Evolutionary conservation across 2,797 vertebrate species (phyloP), one percentile per base, ranked within the genome.

Genomic region (Delichon dasypus): DNA sequence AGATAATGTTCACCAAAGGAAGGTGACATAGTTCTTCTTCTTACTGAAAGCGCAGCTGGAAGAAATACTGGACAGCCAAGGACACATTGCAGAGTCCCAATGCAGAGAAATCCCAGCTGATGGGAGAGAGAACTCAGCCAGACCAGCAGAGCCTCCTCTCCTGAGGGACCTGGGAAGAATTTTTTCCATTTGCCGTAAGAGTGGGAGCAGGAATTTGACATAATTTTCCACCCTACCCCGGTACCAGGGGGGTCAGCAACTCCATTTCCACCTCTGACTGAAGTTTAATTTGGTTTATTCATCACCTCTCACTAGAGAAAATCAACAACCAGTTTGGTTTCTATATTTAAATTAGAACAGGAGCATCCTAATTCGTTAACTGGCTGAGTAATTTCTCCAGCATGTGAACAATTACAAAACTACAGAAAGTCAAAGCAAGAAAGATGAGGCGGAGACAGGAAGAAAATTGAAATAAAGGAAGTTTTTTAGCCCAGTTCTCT

Each of bases 81-180:
- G 5, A 14, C 13, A 26, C 9, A 3, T 5, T 36, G 3, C 22
- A n/a, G 66, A 77, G 57, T 13, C 29, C 21, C 47, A 58, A 1
- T 5, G 15, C 23, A 27, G 48, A 88, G 40, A 40, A 5, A 61
- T 11, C 60, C 51, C 54, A 61, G 2, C 3, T 5, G 11, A 11
- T 5, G 79, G 40, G 21, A 42, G 17, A 38, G 8, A 71, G 10
- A 64, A 1, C 15, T 30, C 34, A 9, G n/a, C 29, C n/a, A 50
- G 76, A 53, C 11, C 47, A 47, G 42, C 4, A 47, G 23, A 79
- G 40, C 30, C n/a, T 64, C 45, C 48, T 38, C 47, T 38, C 67
- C 58, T 0, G 3, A 16, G 40, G 11, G 19, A 51, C 14, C 1
- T 3, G 25, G 18, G 20, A 4, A 40, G 7, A 54, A 13, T 7